Conservation (phyloP, 2,113 vertebrate species). For the Athene cunicularia region DNA sequence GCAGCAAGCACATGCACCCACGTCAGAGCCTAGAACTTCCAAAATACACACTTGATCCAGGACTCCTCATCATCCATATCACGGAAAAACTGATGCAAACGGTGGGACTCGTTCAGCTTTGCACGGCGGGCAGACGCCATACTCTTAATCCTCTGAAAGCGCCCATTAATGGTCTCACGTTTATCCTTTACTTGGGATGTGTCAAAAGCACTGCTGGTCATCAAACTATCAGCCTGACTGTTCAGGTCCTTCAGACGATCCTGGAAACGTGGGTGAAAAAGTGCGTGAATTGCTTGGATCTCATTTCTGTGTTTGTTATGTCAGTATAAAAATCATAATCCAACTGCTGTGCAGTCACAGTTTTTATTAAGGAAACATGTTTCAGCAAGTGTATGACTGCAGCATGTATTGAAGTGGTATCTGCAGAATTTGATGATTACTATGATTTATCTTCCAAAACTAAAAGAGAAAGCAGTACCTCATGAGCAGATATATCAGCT, state of each 20-base stretch:
- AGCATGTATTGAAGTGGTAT: neutral
- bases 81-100: constrained; percentile 98
- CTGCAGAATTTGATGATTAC: neutral
- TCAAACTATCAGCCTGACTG: constrained; percentile 95
- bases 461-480: constrained; percentile 75
- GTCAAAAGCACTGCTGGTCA: constrained; percentile 95
- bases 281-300: neutral
- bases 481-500: constrained; percentile 96
- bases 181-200: constrained; percentile 96
- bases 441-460: neutral
- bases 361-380: neutral
- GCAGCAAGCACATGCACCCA: neutral
- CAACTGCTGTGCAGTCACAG: neutral
- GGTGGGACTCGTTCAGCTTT: constrained; percentile 93
- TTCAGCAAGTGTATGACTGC: neutral
- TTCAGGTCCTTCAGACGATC: constrained; percentile 97
- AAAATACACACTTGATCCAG: constrained; percentile 91
- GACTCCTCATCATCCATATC: constrained; percentile 98
- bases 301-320: neutral
- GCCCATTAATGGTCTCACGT: constrained; percentile 88
- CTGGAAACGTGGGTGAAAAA: constrained; percentile 39
- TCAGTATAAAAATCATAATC: neutral
- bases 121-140: constrained; percentile 89
- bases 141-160: constrained; percentile 91
- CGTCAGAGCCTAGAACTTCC: rapidly evolving